Conservation (phyloP, 2,113 vertebrate genomes). For the Seriola quinqueradiata region DNA sequence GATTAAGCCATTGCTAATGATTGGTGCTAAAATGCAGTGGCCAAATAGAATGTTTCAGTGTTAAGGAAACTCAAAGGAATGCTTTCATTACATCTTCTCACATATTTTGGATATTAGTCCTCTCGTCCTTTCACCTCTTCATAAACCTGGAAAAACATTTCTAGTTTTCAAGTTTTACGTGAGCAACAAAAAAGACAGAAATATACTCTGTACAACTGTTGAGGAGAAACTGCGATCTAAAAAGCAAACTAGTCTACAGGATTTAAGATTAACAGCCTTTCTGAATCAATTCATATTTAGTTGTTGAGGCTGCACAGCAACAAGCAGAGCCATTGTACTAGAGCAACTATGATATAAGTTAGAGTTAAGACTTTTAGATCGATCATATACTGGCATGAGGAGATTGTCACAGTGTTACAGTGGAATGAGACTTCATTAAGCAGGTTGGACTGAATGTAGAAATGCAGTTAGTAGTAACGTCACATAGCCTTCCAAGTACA, state of each 20-base stretch:
- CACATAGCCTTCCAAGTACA: slow-evolving; percentile 30
- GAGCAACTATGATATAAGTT: slow-evolving; percentile 20
- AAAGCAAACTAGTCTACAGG: slow-evolving; percentile 43
- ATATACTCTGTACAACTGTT: slow-evolving; percentile 37
- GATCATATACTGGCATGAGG: slow-evolving; percentile 39
- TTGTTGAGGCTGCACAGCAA: slow-evolving; percentile 46
- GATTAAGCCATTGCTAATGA: slow-evolving; percentile 42
- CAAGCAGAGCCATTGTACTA: slow-evolving; percentile 54
- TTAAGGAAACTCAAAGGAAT: slow-evolving; percentile 31
- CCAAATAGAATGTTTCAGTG: slow-evolving; percentile 8
- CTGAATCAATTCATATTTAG: slow-evolving; percentile 25
- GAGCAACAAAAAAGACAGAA: slow-evolving; percentile 55
- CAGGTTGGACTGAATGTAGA: slow-evolving; percentile 46
- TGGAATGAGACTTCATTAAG: slow-evolving; percentile 73
- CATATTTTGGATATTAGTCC: slow-evolving; percentile 31
- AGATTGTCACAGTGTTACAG: slow-evolving; percentile 83
- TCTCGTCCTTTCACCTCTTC: slow-evolving; percentile 7
- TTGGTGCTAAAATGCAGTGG: slow-evolving; percentile 27
- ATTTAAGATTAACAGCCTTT: slow-evolving; percentile 43
- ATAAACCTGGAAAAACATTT: slow-evolving; percentile 11
- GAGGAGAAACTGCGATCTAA: slow-evolving; percentile 42
- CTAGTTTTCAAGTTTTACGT: slow-evolving; percentile 25
- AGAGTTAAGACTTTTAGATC: slow-evolving; percentile 29
- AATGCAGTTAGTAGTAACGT: slow-evolving; percentile 60
- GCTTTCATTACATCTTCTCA: slow-evolving; percentile 32